phyloP scores from a whole-genome alignment of 2,888 invertebrate species.

The Cephus spinipes region DNA sequence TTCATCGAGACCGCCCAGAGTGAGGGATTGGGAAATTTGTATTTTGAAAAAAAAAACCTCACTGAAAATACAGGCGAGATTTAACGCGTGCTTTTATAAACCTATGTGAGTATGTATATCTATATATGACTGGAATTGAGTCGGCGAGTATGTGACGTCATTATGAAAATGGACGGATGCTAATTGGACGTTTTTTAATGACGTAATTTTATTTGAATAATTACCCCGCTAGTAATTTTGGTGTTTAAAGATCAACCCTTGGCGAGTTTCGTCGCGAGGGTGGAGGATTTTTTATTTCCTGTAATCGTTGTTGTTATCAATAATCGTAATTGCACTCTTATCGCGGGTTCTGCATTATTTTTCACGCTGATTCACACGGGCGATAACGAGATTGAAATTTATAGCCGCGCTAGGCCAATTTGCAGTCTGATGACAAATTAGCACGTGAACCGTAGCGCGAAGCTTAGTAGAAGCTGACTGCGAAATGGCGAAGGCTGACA shows the following conservation, averaged over 20 bases:
- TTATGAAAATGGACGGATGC: not conserved
- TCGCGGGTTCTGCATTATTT: not conserved
- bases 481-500: not conserved
- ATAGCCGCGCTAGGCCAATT: not conserved
- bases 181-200: not conserved
- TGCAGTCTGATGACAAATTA: not conserved
- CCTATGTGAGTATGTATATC: not conserved
- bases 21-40: not conserved
- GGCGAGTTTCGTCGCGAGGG: not conserved
- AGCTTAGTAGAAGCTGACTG: not conserved
- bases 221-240: not conserved
- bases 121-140: too few species aligned
- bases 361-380: fast-evolving
- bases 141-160: not conserved
- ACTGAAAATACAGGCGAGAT: not conserved
- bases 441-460: not conserved
- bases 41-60: not conserved
- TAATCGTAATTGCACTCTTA: not conserved
- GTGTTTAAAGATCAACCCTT: not conserved
- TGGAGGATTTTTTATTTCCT: too few species aligned
- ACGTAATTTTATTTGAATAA: not conserved
- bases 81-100: not conserved
- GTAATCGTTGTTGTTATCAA: not conserved
- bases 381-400: not conserved
- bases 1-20: too few species aligned